A percentile compares a stretch with the other conserved stretches of the same genome.
phyloP scores from a whole-genome alignment of 2,888 invertebrate genomes.

The Plusia festucae region DNA sequence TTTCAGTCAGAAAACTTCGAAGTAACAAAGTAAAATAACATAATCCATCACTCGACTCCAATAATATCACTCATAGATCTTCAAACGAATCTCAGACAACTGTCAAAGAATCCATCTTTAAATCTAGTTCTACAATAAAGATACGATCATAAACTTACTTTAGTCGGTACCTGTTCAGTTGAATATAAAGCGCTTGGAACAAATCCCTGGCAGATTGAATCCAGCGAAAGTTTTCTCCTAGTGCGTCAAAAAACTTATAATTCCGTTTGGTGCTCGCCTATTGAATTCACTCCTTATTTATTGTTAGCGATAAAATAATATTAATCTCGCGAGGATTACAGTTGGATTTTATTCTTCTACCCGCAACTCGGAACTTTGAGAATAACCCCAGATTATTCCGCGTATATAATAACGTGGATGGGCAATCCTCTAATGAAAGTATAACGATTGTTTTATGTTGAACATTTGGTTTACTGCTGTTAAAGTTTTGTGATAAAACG shows the following conservation, averaged over 20 bases:
- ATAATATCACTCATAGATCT: constrained; percentile 40
- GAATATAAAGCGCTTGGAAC: constrained; percentile 72
- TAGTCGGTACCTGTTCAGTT: constrained; percentile 52
- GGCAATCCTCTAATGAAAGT: constrained; percentile 65
- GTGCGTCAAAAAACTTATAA: constrained; percentile 88
- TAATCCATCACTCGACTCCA: constrained; percentile 37
- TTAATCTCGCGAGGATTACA: constrained; percentile 87
- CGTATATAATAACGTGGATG: constrained; percentile 75
- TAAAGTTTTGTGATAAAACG: constrained; percentile 64
- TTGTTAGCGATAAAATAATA: constrained; percentile 89
- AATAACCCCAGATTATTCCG: constrained; percentile 78
- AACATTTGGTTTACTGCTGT: constrained; percentile 60
- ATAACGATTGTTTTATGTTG: constrained; percentile 67
- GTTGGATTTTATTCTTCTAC: constrained; percentile 85
- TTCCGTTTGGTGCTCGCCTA: constrained; percentile 78
- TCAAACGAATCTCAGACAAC: constrained; percentile 37
- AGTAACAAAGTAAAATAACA: constrained; percentile 27
- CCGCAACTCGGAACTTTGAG: constrained; percentile 80
- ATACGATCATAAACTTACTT: constrained; percentile 53
- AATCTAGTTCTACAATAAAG: constrained; percentile 44
- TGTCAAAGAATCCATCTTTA: constrained; percentile 39
- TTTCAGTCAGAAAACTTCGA: constrained; percentile 10
- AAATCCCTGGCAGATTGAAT: constrained; percentile 87
- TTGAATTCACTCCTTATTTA: constrained; percentile 88
- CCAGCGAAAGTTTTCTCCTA: constrained; percentile 79